These are phyloP conservation scores for Caenorhabditis latens DNA, from an alignment of 1,140 invertebrate species.

Conservation along the genomic window DNA sequence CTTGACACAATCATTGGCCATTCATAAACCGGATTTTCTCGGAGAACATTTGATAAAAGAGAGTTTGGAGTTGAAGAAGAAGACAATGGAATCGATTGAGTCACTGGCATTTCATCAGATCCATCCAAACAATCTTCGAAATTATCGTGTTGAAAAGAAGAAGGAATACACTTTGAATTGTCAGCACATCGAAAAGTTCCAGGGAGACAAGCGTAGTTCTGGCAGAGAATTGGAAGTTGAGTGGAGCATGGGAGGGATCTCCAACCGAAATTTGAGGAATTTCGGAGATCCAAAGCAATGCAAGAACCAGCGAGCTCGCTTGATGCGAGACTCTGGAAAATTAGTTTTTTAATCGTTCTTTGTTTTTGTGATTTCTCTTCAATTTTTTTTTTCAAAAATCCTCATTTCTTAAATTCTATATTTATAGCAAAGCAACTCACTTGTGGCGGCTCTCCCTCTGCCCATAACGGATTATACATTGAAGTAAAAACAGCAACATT, in stretches of 20 bases:
- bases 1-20: constrained; percentile 37
- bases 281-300: constrained; percentile 30
- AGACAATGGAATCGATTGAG: neutral
- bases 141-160: neutral
- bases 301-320: neutral
- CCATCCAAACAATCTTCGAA: constrained; percentile 36
- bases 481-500: constrained; percentile 7
- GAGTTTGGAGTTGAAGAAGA: constrained; percentile 17
- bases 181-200: constrained; percentile 41
- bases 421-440: neutral
- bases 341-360: too few relatives aligned
- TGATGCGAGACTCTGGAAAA: neutral
- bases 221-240: constrained; percentile 28
- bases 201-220: constrained; percentile 36
- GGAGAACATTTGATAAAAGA: neutral
- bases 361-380: too few relatives aligned
- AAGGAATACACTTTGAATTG: constrained; percentile 39
- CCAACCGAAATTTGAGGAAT: constrained; percentile 11
- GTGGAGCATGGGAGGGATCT: constrained; percentile 10
- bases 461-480: constrained; percentile 40
- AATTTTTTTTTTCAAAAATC: neutral
- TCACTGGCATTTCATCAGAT: constrained; percentile 3
- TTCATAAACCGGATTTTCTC: constrained; percentile 19
- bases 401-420: neutral
- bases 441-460: constrained; percentile 1